Evolutionary conservation across 2,888 invertebrate species (phyloP).

Genomic region (Laspeyria flexula): DNA sequence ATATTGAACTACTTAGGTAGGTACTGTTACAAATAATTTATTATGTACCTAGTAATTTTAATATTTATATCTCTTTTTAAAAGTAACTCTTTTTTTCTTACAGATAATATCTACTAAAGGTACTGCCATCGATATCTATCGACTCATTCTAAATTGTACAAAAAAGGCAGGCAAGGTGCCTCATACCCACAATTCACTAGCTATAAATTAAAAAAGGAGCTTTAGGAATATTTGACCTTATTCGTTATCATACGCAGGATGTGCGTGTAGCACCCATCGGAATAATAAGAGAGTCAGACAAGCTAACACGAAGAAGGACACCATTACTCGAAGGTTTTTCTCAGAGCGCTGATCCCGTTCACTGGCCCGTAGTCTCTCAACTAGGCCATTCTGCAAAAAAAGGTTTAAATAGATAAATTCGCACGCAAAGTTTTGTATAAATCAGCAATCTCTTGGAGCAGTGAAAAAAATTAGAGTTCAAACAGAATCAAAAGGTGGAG

Average conservation of each 20-base stretch:
- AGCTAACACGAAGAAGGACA: conserved; percentile 68
- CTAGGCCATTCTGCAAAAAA: conserved; percentile 74
- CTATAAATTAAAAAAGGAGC: conserved; percentile 3
- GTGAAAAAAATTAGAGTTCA: too few relatives aligned
- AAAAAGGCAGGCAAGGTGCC: too few relatives aligned
- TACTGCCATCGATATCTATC: neutral
- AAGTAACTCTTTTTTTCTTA: too few relatives aligned
- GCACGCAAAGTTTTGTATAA: too few relatives aligned
- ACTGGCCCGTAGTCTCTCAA: conserved; percentile 75
- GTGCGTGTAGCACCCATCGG: conserved; percentile 75
- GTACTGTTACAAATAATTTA: too few relatives aligned
- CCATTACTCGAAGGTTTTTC: conserved; percentile 71
- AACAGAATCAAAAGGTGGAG: too few relatives aligned
- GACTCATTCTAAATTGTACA: conserved; percentile 2
- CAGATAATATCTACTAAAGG: too few relatives aligned
- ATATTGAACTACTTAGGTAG: too few relatives aligned
- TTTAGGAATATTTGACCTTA: conserved; percentile 22
- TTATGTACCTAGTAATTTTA: too few relatives aligned
- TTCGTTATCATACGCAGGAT: conserved; percentile 59
- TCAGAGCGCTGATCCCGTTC: conserved; percentile 76
- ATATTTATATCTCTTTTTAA: too few relatives aligned
- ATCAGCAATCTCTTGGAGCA: too few relatives aligned
- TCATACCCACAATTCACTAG: too few relatives aligned
- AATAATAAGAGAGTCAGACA: conserved; percentile 70
- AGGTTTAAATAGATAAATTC: neutral